Conservation (phyloP, 2,113 vertebrate genomes). For the Cepphus grylle region DNA sequence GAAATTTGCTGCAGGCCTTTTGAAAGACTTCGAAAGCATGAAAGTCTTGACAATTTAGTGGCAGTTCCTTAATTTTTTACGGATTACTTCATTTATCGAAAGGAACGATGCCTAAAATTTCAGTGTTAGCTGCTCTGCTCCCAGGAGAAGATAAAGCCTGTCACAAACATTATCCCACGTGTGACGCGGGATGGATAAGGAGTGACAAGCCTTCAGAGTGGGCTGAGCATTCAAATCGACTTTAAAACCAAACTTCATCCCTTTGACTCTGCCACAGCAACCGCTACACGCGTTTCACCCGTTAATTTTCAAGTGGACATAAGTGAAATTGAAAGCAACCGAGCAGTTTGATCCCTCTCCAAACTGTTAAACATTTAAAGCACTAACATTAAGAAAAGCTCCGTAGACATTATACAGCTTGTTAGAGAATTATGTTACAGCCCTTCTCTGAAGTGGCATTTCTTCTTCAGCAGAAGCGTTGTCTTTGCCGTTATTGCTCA, state of each 20-base stretch:
- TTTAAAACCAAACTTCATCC: not conserved
- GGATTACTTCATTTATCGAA: not conserved
- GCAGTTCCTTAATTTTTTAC: not conserved
- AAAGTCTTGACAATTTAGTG: not conserved
- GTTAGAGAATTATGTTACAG: fast-evolving
- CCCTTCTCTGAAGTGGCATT: not conserved
- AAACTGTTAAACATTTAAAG: not conserved
- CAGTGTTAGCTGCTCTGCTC: not conserved
- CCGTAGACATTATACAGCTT: fast-evolving
- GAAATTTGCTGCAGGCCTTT: not conserved
- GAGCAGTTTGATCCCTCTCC: not conserved
- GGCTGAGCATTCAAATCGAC: not conserved
- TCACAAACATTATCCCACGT: fast-evolving
- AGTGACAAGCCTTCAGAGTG: not conserved
- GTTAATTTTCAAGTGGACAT: fast-evolving
- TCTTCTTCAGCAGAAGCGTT: fast-evolving
- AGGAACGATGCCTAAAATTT: not conserved
- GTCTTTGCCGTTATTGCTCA: not conserved
- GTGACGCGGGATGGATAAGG: not conserved
- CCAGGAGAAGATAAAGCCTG: not conserved
- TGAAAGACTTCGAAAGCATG: not conserved
- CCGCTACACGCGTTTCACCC: not conserved
- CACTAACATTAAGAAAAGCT: not conserved
- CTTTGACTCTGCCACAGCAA: not conserved
- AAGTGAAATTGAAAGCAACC: not conserved